Conservation (phyloP, 1,140 invertebrate genomes). For the Heliconius hewitsoni region DNA sequence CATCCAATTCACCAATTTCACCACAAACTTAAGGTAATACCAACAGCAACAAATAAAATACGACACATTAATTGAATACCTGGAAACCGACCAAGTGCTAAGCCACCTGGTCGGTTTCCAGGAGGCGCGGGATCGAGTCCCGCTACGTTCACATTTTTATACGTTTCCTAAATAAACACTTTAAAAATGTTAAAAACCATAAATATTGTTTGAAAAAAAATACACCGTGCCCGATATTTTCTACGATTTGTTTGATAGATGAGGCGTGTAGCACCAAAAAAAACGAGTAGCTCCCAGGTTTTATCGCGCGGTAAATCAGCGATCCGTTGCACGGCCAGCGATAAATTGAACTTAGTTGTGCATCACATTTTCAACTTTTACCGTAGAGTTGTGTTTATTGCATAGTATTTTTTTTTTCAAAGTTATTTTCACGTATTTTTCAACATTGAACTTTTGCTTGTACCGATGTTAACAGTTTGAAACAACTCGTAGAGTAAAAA, state of each 20-base stretch:
- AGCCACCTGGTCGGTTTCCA: no score
- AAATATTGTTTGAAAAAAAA: neutral
- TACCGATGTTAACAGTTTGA: no score
- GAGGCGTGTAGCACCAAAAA: neutral
- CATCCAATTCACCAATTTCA: neutral
- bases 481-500: no score
- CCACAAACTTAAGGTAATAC: neutral
- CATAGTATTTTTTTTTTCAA: neutral
- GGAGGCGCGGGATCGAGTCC: no score
- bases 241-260: neutral
- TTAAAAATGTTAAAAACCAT: neutral
- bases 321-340: constrained; percentile 28
- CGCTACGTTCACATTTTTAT: no score
- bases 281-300: constrained; percentile 14
- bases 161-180: no score
- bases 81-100: no score
- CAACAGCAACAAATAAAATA: neutral
- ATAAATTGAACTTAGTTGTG: constrained; percentile 27
- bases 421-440: neutral
- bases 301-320: constrained; percentile 30
- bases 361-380: constrained; percentile 11
- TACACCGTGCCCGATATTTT: neutral
- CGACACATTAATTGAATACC: no score
- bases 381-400: neutral
- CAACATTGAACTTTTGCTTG: neutral